These are phyloP conservation scores for Pogonomyrmex californicus DNA, from an alignment of 1,140 invertebrate species.

Conservation along the genomic window DNA sequence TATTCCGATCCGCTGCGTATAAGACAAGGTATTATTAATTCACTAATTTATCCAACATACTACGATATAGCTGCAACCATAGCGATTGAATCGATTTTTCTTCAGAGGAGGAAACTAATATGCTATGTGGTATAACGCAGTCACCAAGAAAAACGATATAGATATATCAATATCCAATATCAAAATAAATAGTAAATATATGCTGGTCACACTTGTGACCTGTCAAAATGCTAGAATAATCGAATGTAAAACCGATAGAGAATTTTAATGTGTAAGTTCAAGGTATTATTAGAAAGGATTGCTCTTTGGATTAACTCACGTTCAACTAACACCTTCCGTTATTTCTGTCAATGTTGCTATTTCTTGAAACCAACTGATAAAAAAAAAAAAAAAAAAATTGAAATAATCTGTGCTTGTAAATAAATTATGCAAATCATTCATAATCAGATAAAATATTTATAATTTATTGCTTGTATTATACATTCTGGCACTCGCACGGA, in stretches of 20 bases:
- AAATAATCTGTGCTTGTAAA: neutral
- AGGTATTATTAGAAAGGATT: neutral
- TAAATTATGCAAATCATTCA: neutral
- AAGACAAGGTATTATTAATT: conserved; percentile 43
- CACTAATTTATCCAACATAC: conserved; percentile 44
- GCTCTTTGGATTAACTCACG: neutral
- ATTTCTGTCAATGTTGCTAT: neutral
- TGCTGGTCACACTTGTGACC: neutral
- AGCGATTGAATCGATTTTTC: conserved; percentile 40
- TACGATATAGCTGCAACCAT: conserved; percentile 13
- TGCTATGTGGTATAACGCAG: neutral
- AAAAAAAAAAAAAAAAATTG: neutral
- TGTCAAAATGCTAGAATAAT: neutral
- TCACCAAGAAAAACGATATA: neutral
- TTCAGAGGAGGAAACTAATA: conserved; percentile 19
- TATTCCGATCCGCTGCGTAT: neutral
- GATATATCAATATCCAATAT: conserved; percentile 3
- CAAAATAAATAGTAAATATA: conserved; percentile 22
- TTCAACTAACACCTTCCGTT: neutral
- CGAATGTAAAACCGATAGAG: neutral
- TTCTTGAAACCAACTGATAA: neutral
- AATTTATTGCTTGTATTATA: neutral
- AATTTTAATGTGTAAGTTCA: neutral
- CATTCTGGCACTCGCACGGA: neutral
- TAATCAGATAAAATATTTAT: neutral